Base-by-base conservation (phyloP, 2,113 vertebrate genomes). In the Xiphias gladius region DNA sequence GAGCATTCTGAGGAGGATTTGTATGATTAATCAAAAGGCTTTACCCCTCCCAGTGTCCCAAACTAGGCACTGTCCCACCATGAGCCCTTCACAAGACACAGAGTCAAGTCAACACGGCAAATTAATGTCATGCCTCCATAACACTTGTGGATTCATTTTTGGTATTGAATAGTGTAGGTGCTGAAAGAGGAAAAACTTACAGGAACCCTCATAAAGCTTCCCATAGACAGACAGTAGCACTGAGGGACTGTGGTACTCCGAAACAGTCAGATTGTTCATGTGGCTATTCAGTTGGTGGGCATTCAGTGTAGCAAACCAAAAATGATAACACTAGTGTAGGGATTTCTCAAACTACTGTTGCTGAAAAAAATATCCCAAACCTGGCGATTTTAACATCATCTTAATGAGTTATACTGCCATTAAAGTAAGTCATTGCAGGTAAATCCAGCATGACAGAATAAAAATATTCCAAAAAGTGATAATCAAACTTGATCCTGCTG, bases 1-100 rank as follows among this genome's bases (percentile, higher is more conserved):
- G 81, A 88, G 86, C 87, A 88, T 88, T 88, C 57, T 61, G 81
- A 75, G 85, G 85, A 84, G 81, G 93, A 89, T 93, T 88, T 87
- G 68, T 91, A 85, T 85, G 90, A 94, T 93, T 90, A 91, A 93
- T 91, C 80, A 92, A 88, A 92, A 86, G 84, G 61, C 59, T 50
- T 28, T 26, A 1, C 16, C 41, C 19, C 61, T n/a, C 76, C 39
- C 55, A 35, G 54, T 26, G 66, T 85, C 80, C 85, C 48, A 28
- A 82, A 62, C 73, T 48, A 59, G 55, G 24, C 57, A 26, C 70
- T 11, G 46, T 48, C 69, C 69, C 59, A 62, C 50, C 1, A 20
- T 70, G 69, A 85, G 63, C 30, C 19, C n/a, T 73, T 68, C 43
- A n/a, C 61, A 58, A 73, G 43, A 43, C 78, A 61, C 57, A 57